Conservation (phyloP, 2,888 invertebrate genomes). For the Drosophila lutescens region DNA sequence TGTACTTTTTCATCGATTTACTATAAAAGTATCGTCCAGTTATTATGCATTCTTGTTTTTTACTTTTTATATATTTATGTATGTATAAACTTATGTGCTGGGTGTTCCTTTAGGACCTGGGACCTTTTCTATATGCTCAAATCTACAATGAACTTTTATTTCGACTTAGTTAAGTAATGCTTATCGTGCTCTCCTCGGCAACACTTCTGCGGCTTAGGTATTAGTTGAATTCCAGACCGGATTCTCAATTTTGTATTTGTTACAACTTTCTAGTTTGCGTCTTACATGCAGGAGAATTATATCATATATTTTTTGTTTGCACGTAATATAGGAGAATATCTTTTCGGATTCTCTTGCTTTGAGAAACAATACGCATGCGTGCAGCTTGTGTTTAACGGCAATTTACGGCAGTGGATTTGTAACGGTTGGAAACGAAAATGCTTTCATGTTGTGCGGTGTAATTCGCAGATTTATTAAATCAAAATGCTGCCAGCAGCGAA, state of each 20-base stretch:
- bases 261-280: slow-evolving; percentile 14
- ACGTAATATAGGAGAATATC: slow-evolving; percentile 4
- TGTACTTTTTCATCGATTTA: slow-evolving; percentile 50
- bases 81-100: slow-evolving; percentile 73
- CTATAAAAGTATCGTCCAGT: slow-evolving; percentile 67
- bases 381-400: slow-evolving; percentile 41
- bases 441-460: slow-evolving; percentile 38
- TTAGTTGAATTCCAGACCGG: slow-evolving; percentile 6
- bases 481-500: slow-evolving; percentile 70
- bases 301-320: slow-evolving; percentile 18
- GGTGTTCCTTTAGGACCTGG: slow-evolving; percentile 43
- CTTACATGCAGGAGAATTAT: slow-evolving; percentile 35
- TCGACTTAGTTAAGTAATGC: slow-evolving; percentile 55
- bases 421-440: slow-evolving; percentile 62
- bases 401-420: slow-evolving; percentile 68
- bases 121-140: slow-evolving; percentile 64
- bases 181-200: slow-evolving; percentile 33
- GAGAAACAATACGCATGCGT: slow-evolving; percentile 44
- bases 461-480: slow-evolving; percentile 18
- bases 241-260: slow-evolving; percentile 23
- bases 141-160: slow-evolving; percentile 72
- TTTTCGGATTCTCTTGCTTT: slow-evolving; percentile 7
- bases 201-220: slow-evolving; percentile 25
- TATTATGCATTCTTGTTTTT: slow-evolving; percentile 55
- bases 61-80: slow-evolving; percentile 56